Evolutionary conservation across 1,140 invertebrate species (phyloP).

Genomic region (Brachionus manjavacas): DNA sequence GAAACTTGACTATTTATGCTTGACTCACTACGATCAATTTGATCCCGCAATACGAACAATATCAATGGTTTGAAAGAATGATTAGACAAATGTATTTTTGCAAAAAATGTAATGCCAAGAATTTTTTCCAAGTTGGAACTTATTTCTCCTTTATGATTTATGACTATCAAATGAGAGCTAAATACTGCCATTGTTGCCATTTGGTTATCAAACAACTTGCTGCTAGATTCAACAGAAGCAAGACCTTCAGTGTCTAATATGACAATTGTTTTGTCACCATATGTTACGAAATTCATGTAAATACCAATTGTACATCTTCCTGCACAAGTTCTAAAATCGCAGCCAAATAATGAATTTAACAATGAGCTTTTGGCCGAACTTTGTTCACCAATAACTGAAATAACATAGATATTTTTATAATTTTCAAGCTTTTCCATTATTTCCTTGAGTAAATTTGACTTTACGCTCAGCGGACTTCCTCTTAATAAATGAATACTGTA

Average conservation of each 20-base stretch:
- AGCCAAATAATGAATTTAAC: conserved; percentile 40
- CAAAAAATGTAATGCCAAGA: neutral
- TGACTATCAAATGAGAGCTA: neutral
- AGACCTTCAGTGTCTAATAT: neutral
- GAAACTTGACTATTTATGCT: neutral
- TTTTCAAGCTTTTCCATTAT: neutral
- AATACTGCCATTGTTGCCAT: conserved; percentile 13
- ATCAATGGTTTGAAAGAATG: neutral
- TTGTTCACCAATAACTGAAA: conserved; percentile 34
- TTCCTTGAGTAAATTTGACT: neutral
- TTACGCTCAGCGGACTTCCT: neutral
- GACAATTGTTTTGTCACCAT: neutral
- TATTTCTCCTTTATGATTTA: conserved; percentile 29
- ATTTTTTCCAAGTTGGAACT: neutral
- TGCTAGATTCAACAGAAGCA: neutral
- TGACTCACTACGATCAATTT: neutral
- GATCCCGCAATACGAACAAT: neutral
- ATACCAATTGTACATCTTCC: conserved; percentile 42
- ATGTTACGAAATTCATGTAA: neutral
- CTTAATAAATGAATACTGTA: neutral
- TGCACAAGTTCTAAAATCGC: conserved; percentile 42
- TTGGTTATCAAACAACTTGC: neutral
- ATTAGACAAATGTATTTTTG: neutral
- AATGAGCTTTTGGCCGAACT: conserved; percentile 38
- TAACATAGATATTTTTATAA: neutral